Conservation (phyloP, 2,888 invertebrate genomes). For the Crematogaster levior region DNA sequence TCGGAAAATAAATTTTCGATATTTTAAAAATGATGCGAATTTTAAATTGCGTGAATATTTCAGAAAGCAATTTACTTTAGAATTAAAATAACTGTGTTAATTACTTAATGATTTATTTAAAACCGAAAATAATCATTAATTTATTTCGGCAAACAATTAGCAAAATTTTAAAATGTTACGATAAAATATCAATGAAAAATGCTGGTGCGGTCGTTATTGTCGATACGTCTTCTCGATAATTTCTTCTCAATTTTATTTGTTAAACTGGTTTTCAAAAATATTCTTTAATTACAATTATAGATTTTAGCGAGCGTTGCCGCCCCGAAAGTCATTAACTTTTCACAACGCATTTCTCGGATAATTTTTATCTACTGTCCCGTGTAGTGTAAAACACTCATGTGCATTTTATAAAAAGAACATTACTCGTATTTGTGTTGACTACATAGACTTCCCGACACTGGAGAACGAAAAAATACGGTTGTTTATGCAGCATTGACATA, state of each 20-base stretch:
- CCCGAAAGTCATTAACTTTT: constrained; percentile 15
- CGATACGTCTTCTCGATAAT: constrained; percentile 7
- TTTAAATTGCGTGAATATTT: constrained; percentile 1
- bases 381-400: constrained; percentile 16
- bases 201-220: neutral
- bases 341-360: constrained; percentile 2
- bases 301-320: neutral
- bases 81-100: neutral
- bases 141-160: neutral
- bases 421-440: constrained; percentile 3
- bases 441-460: constrained; percentile 1
- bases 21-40: neutral
- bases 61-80: neutral
- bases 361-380: constrained; percentile 19
- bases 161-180: neutral
- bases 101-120: neutral
- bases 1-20: neutral
- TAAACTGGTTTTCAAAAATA: neutral
- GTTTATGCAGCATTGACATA: neutral
- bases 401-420: constrained; percentile 39
- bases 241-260: constrained; percentile 12
- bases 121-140: neutral
- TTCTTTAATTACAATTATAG: neutral
- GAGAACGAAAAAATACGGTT: neutral
- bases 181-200: neutral